These are phyloP conservation scores for Ridgeia piscesae DNA, from an alignment of 1,140 invertebrate species.

Conservation along the genomic window DNA sequence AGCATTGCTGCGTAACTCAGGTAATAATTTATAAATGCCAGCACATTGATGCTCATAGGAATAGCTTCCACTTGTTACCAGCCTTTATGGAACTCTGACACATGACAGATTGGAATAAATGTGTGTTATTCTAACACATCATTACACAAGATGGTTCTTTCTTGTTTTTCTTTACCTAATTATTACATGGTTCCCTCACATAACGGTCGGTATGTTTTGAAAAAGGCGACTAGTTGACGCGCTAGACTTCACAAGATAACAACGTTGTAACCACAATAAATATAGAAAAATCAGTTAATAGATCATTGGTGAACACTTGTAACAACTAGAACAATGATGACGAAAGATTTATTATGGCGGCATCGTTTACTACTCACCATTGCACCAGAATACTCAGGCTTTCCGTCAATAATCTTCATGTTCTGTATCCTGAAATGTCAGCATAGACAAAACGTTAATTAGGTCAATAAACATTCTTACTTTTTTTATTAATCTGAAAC, in stretches of 20 bases:
- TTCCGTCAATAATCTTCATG: constrained; percentile 89
- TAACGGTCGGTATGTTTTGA: neutral
- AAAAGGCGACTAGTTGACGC: neutral
- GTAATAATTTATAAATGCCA: too few relatives aligned
- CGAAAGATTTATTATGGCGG: neutral
- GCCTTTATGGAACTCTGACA: too few relatives aligned
- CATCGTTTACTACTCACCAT: constrained; percentile 55
- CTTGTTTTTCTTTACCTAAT: too few relatives aligned
- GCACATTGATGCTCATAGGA: too few relatives aligned
- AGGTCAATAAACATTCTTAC: neutral
- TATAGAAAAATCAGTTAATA: too few relatives aligned
- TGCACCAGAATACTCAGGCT: constrained; percentile 89
- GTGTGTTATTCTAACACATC: neutral
- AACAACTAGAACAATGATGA: too few relatives aligned
- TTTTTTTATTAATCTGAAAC: neutral
- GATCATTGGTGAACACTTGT: too few relatives aligned
- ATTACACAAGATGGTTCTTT: neutral
- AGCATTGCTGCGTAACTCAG: too few relatives aligned
- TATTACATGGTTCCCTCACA: too few relatives aligned
- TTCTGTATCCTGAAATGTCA: constrained; percentile 83
- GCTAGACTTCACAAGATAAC: too few relatives aligned
- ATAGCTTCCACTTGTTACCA: too few relatives aligned
- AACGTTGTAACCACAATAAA: too few relatives aligned
- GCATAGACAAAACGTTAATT: neutral
- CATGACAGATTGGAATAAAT: neutral